These are phyloP conservation scores for Noctilio leporinus DNA, from an alignment of 2,113 vertebrate genomes.

Conservation along the genomic window DNA sequence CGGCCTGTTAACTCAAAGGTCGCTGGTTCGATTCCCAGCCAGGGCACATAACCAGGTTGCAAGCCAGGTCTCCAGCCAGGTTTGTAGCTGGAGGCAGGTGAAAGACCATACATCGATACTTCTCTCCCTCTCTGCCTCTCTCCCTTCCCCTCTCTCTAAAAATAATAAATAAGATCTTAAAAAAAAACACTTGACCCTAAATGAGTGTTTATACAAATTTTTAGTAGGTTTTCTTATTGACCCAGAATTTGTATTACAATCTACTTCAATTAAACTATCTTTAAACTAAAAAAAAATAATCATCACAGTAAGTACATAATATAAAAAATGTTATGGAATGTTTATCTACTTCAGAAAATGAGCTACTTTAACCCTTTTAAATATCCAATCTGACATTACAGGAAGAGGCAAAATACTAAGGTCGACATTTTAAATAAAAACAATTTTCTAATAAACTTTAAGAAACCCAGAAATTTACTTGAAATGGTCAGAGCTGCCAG, in stretches of 20 bases:
- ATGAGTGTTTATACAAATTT: not conserved
- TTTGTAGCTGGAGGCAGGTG: too few relatives aligned
- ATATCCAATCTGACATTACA: not conserved
- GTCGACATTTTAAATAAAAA: not conserved
- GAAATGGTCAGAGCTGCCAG: not conserved
- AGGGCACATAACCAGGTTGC: too few relatives aligned
- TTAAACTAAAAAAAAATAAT: not conserved
- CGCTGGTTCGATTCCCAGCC: too few relatives aligned
- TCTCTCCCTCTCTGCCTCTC: too few relatives aligned
- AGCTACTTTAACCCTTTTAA: not conserved
- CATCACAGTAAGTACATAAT: not conserved
- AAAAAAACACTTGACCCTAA: constrained; percentile 12
- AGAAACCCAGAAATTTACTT: not conserved
- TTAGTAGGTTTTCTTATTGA: not conserved
- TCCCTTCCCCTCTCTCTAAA: too few relatives aligned
- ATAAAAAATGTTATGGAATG: not conserved
- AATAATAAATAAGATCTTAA: too few relatives aligned
- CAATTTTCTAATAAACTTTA: not conserved
- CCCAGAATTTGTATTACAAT: not conserved
- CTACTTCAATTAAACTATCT: not conserved
- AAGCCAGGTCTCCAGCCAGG: too few relatives aligned
- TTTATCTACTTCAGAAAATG: not conserved
- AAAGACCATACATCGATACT: too few relatives aligned
- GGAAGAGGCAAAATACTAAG: not conserved
- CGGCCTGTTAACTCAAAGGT: too few relatives aligned